phyloP scores from a whole-genome alignment of 2,797 vertebrate genomes.

The Typhlichthys subterraneus region DNA sequence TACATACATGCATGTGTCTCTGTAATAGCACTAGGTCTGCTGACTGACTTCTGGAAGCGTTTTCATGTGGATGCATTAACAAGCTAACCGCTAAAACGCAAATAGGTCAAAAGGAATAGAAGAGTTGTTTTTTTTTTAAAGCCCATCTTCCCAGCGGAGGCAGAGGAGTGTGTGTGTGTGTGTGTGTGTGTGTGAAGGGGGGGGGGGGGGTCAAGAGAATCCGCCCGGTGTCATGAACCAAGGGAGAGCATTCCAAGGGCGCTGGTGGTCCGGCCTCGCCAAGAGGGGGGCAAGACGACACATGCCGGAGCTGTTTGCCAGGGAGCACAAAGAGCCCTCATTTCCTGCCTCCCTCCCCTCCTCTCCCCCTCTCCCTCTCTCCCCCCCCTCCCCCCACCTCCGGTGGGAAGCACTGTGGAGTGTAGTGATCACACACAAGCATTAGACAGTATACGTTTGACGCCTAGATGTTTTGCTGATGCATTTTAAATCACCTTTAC shows the following conservation, averaged over 20 bases:
- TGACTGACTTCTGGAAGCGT: too few relatives aligned
- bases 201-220: conserved; percentile 79
- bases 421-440: too few relatives aligned
- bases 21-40: too few relatives aligned
- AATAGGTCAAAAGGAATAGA: too few relatives aligned
- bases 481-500: too few relatives aligned
- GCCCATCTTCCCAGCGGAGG: conserved; percentile 42
- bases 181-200: conserved; percentile 40
- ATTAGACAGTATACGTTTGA: too few relatives aligned
- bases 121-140: too few relatives aligned
- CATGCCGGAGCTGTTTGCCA: conserved; percentile 87
- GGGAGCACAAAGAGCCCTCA: conserved; percentile 85
- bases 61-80: too few relatives aligned
- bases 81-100: too few relatives aligned
- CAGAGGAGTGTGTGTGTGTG: conserved; percentile 41
- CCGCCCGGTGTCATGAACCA: conserved; percentile 84
- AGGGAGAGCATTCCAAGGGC: conserved; percentile 83
- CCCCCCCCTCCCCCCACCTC: not conserved
- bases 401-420: too few relatives aligned
- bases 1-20: too few relatives aligned
- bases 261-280: conserved; percentile 82
- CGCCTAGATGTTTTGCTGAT: too few relatives aligned
- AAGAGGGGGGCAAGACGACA: conserved; percentile 84
- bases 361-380: conserved; percentile 13
- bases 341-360: conserved; percentile 78